Conservation (phyloP, 2,113 vertebrate species). For the Anser brachyrhynchus region DNA sequence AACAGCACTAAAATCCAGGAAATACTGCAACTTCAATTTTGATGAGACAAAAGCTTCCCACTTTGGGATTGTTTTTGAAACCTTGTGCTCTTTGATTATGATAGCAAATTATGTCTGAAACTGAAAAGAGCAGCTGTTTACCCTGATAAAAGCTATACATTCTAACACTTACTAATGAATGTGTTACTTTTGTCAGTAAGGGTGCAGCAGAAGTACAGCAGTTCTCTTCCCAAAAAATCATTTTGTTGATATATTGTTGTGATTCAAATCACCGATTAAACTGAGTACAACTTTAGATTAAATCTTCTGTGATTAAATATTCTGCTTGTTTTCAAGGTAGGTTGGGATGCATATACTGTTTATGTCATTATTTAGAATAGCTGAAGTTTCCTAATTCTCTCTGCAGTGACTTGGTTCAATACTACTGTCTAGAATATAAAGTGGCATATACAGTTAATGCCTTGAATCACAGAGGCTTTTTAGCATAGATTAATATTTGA, state of each 20-base stretch:
- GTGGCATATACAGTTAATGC: neutral
- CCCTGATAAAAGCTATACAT: neutral
- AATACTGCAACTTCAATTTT: neutral
- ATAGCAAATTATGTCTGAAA: neutral
- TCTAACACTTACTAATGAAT: neutral
- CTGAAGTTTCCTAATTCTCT: neutral
- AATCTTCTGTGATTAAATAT: neutral
- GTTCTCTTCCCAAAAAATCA: neutral
- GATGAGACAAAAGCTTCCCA: neutral
- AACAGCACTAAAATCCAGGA: constrained; percentile 13
- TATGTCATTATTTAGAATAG: neutral
- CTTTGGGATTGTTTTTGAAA: neutral
- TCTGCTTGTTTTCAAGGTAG: neutral
- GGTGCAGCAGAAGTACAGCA: rapidly evolving
- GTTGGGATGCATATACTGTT: neutral
- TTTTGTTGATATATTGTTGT: neutral
- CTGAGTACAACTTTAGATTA: neutral
- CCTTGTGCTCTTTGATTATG: neutral
- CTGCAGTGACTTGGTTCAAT: neutral
- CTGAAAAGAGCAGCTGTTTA: neutral
- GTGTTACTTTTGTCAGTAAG: neutral
- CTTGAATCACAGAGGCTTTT: neutral
- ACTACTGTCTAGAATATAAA: neutral
- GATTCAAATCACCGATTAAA: neutral
- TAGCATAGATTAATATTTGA: neutral